Evolutionary conservation across 1,140 invertebrate species (phyloP), one percentile per base, ranked within the genome.

Genomic region (Trachymyrmex septentrionalis): DNA sequence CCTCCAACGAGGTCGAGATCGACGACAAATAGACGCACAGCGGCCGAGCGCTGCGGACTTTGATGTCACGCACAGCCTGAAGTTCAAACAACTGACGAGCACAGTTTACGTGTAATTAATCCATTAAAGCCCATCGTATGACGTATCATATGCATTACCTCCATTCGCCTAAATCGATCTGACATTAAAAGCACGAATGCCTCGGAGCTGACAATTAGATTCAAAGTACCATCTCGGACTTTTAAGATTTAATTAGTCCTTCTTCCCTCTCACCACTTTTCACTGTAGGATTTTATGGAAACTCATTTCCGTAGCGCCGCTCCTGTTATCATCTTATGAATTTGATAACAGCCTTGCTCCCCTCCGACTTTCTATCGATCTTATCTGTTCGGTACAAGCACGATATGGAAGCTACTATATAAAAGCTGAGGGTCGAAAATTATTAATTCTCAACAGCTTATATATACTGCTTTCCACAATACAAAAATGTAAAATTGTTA

Each of bases 21-120:
- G 55, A 61, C 67, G 55, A 34, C 80, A 84, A 84, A 84, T 75
- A 75, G 69, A 72, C 24, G 27, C 67, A 30, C 55, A n/a, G 9
- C n/a, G 67, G 2, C 30, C 77, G n/a, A 55, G 34, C 53, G 14
- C 50, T 50, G 80, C 80, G 38, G 80, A 84, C 80, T 84, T 84
- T 84, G 80, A 84, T 84, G 69, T 84, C 80, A 84, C 80, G 80
- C 80, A 75, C 69, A 75, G 80, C 24, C 72, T 59, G 67, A 82
- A 82, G 67, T 82, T 63, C 55, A 84, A 84, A 82, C 67, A 82
- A 75, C 19, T 48, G 67, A 66, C 76, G 44, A 73, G 80, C 67
- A 61, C 27, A 53, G n/a, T 59, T 82, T 72, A 75, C 44, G 30
- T 34, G 80, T 63, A 72, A 84, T 84, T 84, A 84, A 84, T 73